These are phyloP conservation scores for Drosophila tristis DNA, from an alignment of 1,140 invertebrate genomes.

Conservation along the genomic window DNA sequence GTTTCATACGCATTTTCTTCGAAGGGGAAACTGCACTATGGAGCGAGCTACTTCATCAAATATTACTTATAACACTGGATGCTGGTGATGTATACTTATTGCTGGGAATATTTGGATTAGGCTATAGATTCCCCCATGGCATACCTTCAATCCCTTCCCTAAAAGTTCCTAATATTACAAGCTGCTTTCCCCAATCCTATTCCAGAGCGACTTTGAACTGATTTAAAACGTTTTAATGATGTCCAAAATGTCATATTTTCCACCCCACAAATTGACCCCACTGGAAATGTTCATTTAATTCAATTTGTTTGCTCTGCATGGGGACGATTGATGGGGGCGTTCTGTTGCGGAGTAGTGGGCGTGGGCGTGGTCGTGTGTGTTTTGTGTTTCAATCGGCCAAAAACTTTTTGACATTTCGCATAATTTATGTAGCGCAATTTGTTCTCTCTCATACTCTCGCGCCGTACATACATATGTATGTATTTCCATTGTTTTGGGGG, in stretches of 20 bases:
- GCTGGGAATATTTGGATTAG: too few species aligned
- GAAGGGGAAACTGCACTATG: too few species aligned
- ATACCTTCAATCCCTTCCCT: too few species aligned
- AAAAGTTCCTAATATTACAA: background rate
- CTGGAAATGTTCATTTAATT: constrained; percentile 32
- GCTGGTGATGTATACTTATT: too few species aligned
- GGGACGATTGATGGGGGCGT: background rate
- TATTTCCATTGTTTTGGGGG: constrained; percentile 35
- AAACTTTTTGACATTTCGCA: constrained; percentile 65
- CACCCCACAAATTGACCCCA: constrained; percentile 9
- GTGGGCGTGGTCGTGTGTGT: background rate
- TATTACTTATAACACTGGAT: too few species aligned
- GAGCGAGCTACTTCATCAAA: too few species aligned
- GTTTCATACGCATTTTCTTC: too few species aligned
- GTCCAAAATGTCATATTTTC: background rate
- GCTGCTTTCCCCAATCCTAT: background rate
- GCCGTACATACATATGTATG: background rate
- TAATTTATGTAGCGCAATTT: constrained; percentile 67
- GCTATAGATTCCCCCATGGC: too few species aligned
- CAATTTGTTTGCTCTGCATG: constrained; percentile 17
- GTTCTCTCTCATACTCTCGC: constrained; percentile 5
- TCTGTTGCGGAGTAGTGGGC: background rate
- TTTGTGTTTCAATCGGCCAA: constrained; percentile 46
- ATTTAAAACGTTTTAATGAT: constrained; percentile 5
- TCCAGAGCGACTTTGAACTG: background rate